Evolutionary conservation across 2,113 vertebrate genomes (phyloP).

Genomic region (Hypomesus transpacificus): DNA sequence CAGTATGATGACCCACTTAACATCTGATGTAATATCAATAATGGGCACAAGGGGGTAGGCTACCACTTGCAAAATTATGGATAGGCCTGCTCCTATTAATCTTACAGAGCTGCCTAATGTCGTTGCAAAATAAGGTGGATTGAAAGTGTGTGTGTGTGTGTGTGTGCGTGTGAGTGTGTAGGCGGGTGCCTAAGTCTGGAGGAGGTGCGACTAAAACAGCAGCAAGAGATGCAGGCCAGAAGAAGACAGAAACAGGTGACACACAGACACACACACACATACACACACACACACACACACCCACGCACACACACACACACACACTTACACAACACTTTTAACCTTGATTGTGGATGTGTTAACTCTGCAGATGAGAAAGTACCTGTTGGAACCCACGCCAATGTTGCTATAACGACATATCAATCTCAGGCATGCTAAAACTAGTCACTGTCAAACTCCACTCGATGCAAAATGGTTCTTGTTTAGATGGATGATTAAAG

Average conservation of each 20-base stretch:
- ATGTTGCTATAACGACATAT: not conserved
- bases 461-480: too few species aligned
- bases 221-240: conserved; percentile 56
- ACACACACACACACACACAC: not conserved
- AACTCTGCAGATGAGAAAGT: not conserved
- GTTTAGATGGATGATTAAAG: too few species aligned
- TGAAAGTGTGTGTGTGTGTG: not conserved
- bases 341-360: not conserved
- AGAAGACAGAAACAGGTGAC: conserved; percentile 41
- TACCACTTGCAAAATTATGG: too few species aligned
- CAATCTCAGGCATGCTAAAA: not conserved
- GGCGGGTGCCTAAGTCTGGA: conserved; percentile 62
- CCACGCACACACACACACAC: too few species aligned
- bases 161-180: conserved; percentile 4
- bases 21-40: not conserved
- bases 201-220: conserved; percentile 59
- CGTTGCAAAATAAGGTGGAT: not conserved
- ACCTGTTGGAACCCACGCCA: not conserved
- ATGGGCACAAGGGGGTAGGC: not conserved
- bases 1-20: too few species aligned
- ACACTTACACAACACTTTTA: too few species aligned
- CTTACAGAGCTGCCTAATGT: not conserved
- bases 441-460: too few species aligned
- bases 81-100: too few species aligned
- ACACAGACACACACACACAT: conserved; percentile 3